A percentile compares a stretch with the other conserved stretches of the same genome.
These are phyloP conservation scores for Crotalus horridus DNA, from an alignment of 2,113 vertebrate species.

Conservation along the genomic window DNA sequence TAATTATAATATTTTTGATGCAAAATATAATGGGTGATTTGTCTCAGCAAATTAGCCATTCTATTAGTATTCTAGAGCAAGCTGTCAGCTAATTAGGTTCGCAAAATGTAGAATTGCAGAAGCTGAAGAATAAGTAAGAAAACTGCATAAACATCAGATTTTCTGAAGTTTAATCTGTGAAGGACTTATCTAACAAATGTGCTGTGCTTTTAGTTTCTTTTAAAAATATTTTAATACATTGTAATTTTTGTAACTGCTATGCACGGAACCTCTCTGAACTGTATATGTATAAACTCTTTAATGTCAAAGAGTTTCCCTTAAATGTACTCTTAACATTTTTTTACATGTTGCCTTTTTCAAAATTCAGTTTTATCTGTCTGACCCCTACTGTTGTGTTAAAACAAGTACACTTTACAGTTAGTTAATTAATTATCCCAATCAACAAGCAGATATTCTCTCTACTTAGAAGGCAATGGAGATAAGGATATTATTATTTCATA, in stretches of 20 bases:
- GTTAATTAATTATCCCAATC: conserved; percentile 67
- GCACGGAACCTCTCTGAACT: conserved; percentile 54
- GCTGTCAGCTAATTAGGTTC: conserved; percentile 33
- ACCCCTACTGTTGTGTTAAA: conserved; percentile 46
- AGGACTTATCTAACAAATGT: conserved; percentile 49
- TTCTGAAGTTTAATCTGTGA: conserved; percentile 29
- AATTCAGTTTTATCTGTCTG: conserved; percentile 38
- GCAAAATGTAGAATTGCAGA: conserved; percentile 31
- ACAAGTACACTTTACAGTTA: conserved; percentile 48
- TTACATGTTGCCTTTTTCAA: conserved; percentile 31
- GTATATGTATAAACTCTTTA: conserved; percentile 69
- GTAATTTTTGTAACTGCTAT: conserved; percentile 68
- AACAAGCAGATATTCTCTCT: conserved; percentile 61
- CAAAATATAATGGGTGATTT: conserved; percentile 15
- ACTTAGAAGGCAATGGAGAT: conserved; percentile 62
- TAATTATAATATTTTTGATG: conserved; percentile 24
- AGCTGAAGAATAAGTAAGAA: conserved; percentile 35
- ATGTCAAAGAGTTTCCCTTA: conserved; percentile 66
- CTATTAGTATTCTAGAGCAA: conserved; percentile 35
- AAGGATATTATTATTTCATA: conserved; percentile 45
- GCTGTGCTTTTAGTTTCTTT: conserved; percentile 52
- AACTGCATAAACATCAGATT: conserved; percentile 46
- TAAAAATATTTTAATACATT: conserved; percentile 69
- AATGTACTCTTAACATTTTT: conserved; percentile 57
- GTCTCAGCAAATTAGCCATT: neutral